A percentile compares a stretch with the other conserved stretches of the same genome.
Conservation (phyloP, 1,140 invertebrate species). For the Musca vetustissima region DNA sequence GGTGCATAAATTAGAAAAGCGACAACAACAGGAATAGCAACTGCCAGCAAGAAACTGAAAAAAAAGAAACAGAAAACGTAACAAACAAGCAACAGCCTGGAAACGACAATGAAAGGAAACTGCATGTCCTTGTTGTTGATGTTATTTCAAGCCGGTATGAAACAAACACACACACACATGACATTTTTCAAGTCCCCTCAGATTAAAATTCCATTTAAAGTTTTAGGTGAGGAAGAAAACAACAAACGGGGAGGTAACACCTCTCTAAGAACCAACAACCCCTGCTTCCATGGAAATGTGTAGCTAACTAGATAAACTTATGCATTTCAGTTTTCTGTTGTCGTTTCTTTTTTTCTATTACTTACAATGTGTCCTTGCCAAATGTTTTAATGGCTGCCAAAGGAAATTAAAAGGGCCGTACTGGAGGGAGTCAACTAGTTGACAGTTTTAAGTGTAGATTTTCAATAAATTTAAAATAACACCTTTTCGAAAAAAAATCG, state of each 20-base stretch:
- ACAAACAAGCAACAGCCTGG: background rate
- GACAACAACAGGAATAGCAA: background rate
- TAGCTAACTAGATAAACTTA: background rate
- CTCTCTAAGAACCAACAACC: background rate
- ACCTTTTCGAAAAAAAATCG: background rate
- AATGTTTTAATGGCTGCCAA: too few species aligned
- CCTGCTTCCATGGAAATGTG: background rate
- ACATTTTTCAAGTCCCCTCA: background rate
- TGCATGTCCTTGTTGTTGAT: too few species aligned
- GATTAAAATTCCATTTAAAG: constrained; percentile 2
- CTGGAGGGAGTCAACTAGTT: background rate
- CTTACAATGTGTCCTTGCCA: too few species aligned
- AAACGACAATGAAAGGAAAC: too few species aligned
- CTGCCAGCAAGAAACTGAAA: background rate
- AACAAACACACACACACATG: constrained; percentile 14
- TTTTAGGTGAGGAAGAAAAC: background rate
- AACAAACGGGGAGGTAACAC: background rate
- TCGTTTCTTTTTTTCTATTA: background rate
- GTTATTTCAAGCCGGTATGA: constrained; percentile 2
- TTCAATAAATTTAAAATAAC: constrained; percentile 20
- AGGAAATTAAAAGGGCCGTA: too few species aligned
- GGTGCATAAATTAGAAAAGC: constrained; percentile 16
- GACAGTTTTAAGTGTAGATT: constrained; percentile 3
- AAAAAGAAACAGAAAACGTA: too few species aligned
- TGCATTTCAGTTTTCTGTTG: background rate